These are phyloP conservation scores for Marmota monax DNA, from an alignment of 2,113 vertebrate species.

Conservation along the genomic window DNA sequence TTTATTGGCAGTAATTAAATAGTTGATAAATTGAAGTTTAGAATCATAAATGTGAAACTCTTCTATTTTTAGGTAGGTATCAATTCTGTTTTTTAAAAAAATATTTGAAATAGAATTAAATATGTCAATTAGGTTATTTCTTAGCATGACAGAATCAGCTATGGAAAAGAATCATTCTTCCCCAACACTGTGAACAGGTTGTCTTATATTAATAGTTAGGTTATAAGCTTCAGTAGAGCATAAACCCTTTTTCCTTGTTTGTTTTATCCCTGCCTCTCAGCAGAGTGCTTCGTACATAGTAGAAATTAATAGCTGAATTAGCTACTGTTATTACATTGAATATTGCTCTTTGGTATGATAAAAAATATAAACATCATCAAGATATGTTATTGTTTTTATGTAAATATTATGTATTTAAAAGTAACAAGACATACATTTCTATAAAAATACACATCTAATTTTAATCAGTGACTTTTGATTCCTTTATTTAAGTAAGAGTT, in stretches of 20 bases:
- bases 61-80: neutral
- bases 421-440: neutral
- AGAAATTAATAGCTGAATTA: neutral
- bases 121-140: neutral
- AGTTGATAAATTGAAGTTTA: neutral
- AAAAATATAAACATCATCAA: neutral
- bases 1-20: conserved; percentile 19
- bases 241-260: neutral
- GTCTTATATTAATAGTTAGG: neutral
- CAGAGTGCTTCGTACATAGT: neutral
- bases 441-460: neutral
- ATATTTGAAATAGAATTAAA: neutral
- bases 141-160: neutral
- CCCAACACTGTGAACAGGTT: neutral
- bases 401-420: conserved; percentile 24
- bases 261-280: neutral
- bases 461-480: conserved; percentile 9
- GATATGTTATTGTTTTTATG: neutral
- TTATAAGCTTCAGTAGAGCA: neutral
- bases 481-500: neutral
- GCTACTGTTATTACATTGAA: neutral
- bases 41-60: neutral
- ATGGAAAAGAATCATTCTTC: neutral
- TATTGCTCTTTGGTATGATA: neutral
- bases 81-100: neutral